Evolutionary conservation across 2,888 invertebrate genomes (phyloP), one percentile per base, ranked within the genome.

Genomic region (Idaea dimidiata): DNA sequence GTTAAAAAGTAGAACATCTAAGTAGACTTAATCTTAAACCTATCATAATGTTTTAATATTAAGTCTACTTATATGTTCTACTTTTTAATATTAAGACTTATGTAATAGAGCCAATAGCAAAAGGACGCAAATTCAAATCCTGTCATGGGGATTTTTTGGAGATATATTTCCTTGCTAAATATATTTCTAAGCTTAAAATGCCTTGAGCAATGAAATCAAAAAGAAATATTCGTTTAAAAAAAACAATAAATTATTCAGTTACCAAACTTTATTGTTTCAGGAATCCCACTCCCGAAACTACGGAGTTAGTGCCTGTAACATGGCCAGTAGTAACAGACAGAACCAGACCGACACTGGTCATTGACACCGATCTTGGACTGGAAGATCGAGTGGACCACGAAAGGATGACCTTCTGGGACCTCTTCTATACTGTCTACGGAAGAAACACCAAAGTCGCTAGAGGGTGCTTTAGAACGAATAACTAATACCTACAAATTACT

Each of bases 391-490:
- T 86, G 6, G 76, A 79, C 59, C 83, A 86, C 59, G 80, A 86
- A 7, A 81, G 89, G 17, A 88, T 89, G 84, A 86, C 90, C 0
- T 91, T 88, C 68, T 91, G 92, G 92, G 89, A 91, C 60, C 80
- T 91, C 1, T 91, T 91, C 67, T 87, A 88, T 63, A 75, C 78
- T 8, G 70, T 80, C 18, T 91, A 90, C 54, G 89, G 85, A 6
- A 81, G 73, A 65, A 79, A 82, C 58, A 86, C 81, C 62, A 84
- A 80, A 61, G 74, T 88, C 31, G 68, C 73, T 10, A 70, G 84
- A 58, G 73, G 79, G 8, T 88, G 89, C 64, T 43, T 14, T 10
- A 43, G 3, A 10, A 43, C 14, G 10, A 43, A 43, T 43, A 43
- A 43, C 43, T 43, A 43, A 43, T 33, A 33, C 3, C 32, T 14